Conservation (phyloP, 2,113 vertebrate genomes). For the Corydoras sp. region DNA sequence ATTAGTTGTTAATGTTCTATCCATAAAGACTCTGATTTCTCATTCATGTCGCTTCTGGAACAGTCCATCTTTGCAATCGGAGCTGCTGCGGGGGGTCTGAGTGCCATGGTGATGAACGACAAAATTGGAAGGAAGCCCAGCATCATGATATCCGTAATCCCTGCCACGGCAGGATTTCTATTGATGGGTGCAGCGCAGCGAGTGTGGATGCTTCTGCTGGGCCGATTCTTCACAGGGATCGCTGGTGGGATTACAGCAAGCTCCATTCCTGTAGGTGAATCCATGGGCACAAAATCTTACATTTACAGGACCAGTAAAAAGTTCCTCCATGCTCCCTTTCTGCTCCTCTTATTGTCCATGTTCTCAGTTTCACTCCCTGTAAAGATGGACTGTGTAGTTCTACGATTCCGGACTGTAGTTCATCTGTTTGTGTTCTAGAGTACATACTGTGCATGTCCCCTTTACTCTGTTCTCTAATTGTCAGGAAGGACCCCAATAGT, state of each 20-base stretch:
- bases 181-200: slow-evolving; percentile 74
- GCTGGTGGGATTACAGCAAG: slow-evolving; percentile 81
- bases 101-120: slow-evolving; percentile 86
- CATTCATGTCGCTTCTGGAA: neutral
- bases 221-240: slow-evolving; percentile 79
- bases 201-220: slow-evolving; percentile 79
- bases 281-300: neutral
- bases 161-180: slow-evolving; percentile 72
- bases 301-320: no score
- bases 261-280: slow-evolving; percentile 80
- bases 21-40: neutral
- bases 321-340: no score
- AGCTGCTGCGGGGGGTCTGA: slow-evolving; percentile 74
- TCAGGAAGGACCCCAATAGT: no score
- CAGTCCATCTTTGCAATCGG: slow-evolving; percentile 82
- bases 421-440: no score
- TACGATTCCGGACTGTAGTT: no score
- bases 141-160: slow-evolving; percentile 85
- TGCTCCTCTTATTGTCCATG: no score
- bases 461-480: no score
- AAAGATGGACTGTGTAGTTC: no score
- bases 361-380: no score
- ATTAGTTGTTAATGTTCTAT: neutral
- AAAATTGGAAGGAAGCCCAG: slow-evolving; percentile 82
- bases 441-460: no score